phyloP scores from a whole-genome alignment of 1,140 invertebrate genomes.

The Drosophila malerkotliana region DNA sequence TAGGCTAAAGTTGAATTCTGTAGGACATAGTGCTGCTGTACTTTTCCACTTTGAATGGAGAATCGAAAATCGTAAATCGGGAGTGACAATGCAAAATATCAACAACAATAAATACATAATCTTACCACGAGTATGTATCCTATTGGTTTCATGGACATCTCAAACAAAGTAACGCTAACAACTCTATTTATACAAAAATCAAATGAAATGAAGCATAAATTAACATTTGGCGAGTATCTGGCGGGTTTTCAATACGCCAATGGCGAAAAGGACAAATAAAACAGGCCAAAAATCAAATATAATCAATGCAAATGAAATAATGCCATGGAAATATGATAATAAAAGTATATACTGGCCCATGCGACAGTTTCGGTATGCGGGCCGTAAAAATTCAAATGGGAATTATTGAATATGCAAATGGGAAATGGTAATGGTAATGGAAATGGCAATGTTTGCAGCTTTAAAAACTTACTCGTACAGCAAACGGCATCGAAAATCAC shows the following conservation, averaged over 20 bases:
- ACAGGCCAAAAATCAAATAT: slow-evolving; percentile 29
- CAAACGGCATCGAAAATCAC: slow-evolving; percentile 54
- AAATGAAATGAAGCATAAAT: slow-evolving; percentile 37
- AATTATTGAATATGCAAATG: slow-evolving; percentile 57
- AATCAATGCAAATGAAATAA: slow-evolving; percentile 55
- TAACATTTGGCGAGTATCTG: slow-evolving; percentile 19
- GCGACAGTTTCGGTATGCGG: neutral
- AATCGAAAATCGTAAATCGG: neutral
- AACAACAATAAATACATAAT: slow-evolving; percentile 63
- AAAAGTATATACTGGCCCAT: slow-evolving; percentile 31
- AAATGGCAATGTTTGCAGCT: slow-evolving; percentile 45
- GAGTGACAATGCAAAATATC: slow-evolving; percentile 37
- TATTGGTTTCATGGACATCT: slow-evolving; percentile 80
- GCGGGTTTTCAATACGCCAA: slow-evolving; percentile 28
- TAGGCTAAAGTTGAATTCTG: slow-evolving; percentile 63
- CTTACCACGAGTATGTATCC: slow-evolving; percentile 55
- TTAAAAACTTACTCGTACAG: slow-evolving; percentile 39
- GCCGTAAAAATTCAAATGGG: slow-evolving; percentile 34
- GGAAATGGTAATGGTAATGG: slow-evolving; percentile 24
- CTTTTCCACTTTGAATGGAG: neutral
- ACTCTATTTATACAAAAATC: slow-evolving; percentile 45
- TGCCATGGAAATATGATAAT: slow-evolving; percentile 48
- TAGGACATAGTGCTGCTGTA: slow-evolving; percentile 5
- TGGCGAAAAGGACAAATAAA: slow-evolving; percentile 20
- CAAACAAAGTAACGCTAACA: slow-evolving; percentile 53